Evolutionary conservation across 2,113 vertebrate genomes (phyloP).

Genomic region (Platysternon megacephalum): DNA sequence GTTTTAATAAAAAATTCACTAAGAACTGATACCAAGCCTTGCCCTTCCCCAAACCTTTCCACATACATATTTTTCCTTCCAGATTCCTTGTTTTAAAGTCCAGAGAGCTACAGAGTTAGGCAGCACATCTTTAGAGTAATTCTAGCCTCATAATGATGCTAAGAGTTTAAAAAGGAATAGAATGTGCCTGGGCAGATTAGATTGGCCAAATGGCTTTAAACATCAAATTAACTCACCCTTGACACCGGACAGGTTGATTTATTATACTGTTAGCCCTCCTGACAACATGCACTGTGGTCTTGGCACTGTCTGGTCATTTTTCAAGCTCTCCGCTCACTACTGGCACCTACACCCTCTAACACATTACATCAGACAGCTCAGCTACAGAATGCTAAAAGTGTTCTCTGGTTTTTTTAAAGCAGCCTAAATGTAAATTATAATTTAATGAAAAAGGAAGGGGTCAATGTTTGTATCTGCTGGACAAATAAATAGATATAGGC

Average conservation of each 20-base stretch:
- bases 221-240: constrained; percentile 64
- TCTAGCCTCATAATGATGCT: neutral
- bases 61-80: neutral
- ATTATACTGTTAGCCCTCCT: constrained; percentile 65
- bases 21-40: neutral
- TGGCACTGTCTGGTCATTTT: constrained; percentile 72
- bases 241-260: constrained; percentile 76
- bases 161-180: neutral
- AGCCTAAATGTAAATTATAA: neutral
- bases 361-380: constrained; percentile 47
- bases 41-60: neutral
- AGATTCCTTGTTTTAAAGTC: neutral
- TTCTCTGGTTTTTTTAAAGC: neutral
- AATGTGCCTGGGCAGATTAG: constrained; percentile 42
- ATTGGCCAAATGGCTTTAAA: constrained; percentile 53
- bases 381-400: constrained; percentile 65
- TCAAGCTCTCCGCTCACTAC: constrained; percentile 73
- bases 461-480: neutral
- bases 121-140: neutral
- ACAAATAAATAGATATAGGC: neutral
- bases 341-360: constrained; percentile 48
- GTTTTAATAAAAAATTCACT: neutral
- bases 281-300: constrained; percentile 48
- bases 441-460: neutral
- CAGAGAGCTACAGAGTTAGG: neutral